Base-by-base conservation (phyloP, 2,797 vertebrate genomes). In the Hydrocynus forskahlii region DNA sequence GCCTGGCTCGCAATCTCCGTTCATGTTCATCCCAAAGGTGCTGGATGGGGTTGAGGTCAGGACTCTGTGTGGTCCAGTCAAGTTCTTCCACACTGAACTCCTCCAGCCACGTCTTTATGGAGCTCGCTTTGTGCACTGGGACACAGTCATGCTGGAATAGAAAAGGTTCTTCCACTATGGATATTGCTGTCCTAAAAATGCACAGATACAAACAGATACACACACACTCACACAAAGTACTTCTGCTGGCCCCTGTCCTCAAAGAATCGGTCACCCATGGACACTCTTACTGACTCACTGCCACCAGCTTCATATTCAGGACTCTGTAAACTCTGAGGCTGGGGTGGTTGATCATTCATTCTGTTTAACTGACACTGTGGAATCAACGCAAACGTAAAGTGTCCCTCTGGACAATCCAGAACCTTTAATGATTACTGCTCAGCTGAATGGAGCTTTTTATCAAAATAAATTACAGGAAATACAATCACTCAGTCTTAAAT, bases 301-400 rank as follows among this genome's bases (percentile, higher is more conserved):
- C 43, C 40, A 52, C 40, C 59, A 19, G n/a, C 43, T 71, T 54
- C 67, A 71, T 55, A 45, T 16, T 40, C 40, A 25, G 16, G 48
- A 2, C 38, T 66, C 50, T 67, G 5, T 19, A 75, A 60, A 68
- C 79, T 35, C 21, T 21, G 21, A 25, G 52, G 38, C 38, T 21
- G 40, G 38, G 63, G 12, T 68, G 63, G 79, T 80, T 75, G 79
- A 80, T 75, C 79, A 75, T 80, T 80, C 52, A 59, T 75, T 12
- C 38, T 75, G 78, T 66, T 67, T 80, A 13, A 62, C 60, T 64
- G 79, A 73, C 70, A 29, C 60, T 66, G 9, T 2, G 23, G 3
- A 29, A 29, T 29, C 29, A 29, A 29, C 3, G 29, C 29, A 1
- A 29, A 29, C 29, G 29, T 29, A 45, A 45, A 45, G 43, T 45